Evolutionary conservation across 2,797 vertebrate genomes (phyloP).

Genomic region (Columba guinea): DNA sequence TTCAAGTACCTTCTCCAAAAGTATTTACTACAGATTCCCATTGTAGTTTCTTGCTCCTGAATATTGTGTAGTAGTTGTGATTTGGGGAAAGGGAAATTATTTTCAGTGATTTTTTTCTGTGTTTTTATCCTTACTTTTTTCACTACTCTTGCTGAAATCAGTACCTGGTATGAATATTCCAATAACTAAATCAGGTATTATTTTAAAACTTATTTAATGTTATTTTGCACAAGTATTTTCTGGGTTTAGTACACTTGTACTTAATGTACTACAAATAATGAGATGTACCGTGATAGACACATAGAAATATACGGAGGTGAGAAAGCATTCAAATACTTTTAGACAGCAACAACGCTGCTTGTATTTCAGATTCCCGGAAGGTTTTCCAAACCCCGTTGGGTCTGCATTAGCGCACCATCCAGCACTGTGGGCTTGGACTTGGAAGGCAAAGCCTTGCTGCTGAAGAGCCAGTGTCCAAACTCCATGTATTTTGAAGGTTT

Average conservation of each 20-base stretch:
- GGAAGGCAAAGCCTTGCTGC: rapidly evolving
- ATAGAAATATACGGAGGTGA: background rate
- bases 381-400: background rate
- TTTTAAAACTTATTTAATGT: background rate
- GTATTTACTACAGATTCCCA: background rate
- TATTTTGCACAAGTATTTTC: background rate
- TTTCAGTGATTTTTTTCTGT: background rate
- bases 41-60: background rate
- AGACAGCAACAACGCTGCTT: background rate
- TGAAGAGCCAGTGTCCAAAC: background rate
- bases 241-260: background rate
- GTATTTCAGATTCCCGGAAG: background rate
- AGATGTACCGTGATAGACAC: background rate
- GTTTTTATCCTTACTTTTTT: background rate
- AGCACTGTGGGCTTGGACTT: rapidly evolving
- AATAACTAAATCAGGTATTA: background rate
- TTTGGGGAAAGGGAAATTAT: background rate
- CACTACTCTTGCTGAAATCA: background rate
- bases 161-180: background rate
- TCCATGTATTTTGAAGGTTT: background rate
- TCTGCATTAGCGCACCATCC: background rate
- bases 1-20: background rate
- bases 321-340: background rate
- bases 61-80: background rate
- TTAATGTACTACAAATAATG: background rate